These are phyloP conservation scores for Forbesichthys papilliferus DNA, from an alignment of 2,113 vertebrate species.

Conservation along the genomic window DNA sequence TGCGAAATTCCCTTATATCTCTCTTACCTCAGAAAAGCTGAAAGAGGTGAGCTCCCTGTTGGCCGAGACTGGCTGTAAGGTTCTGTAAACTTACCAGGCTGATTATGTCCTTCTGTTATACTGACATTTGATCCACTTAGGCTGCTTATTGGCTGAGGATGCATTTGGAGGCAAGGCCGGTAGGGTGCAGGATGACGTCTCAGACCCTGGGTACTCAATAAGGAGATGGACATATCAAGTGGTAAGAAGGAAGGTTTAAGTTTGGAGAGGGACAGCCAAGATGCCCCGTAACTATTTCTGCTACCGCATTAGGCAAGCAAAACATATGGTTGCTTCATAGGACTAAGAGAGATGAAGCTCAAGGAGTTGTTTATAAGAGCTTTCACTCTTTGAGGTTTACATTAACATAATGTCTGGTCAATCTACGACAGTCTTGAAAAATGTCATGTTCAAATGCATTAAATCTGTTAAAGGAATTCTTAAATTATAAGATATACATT, in stretches of 20 bases:
- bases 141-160: constrained; percentile 78
- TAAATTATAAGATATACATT: background rate
- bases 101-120: constrained; percentile 87
- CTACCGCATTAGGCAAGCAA: constrained; percentile 70
- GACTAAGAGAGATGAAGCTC: constrained; percentile 32
- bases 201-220: constrained; percentile 80
- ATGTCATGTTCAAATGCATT: too few relatives aligned
- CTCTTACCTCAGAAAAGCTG: constrained; percentile 83
- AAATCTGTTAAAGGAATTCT: background rate
- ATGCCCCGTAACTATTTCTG: constrained; percentile 87
- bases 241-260: constrained; percentile 67
- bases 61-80: constrained; percentile 78
- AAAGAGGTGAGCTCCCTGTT: constrained; percentile 82
- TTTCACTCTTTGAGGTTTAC: constrained; percentile 6
- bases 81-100: constrained; percentile 76
- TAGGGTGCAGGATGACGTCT: constrained; percentile 53
- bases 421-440: too few relatives aligned
- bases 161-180: constrained; percentile 40
- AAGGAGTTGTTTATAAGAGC: background rate
- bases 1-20: constrained; percentile 31
- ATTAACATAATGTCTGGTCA: constrained; percentile 21
- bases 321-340: constrained; percentile 49
- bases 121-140: constrained; percentile 82
- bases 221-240: constrained; percentile 73
- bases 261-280: constrained; percentile 68